These are phyloP conservation scores for Onychostoma macrolepis DNA, from an alignment of 2,113 vertebrate species.

Conservation along the genomic window DNA sequence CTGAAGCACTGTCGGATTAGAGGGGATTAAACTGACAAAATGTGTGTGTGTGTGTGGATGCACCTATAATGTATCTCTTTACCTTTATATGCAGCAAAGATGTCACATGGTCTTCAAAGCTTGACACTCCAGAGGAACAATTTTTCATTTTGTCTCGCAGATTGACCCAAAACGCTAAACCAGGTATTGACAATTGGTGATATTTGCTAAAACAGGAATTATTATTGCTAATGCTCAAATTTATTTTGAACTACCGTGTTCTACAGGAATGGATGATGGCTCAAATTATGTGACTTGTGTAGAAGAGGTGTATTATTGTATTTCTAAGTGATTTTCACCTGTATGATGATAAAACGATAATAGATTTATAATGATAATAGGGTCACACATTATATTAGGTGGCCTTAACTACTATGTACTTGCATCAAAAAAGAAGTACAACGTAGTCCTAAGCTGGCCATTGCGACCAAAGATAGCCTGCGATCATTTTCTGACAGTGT, in stretches of 20 bases:
- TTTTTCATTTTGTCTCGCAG: conserved; percentile 43
- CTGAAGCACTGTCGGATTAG: conserved; percentile 11
- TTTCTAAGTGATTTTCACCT: neutral
- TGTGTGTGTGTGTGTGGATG: neutral
- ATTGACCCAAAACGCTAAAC: conserved; percentile 46
- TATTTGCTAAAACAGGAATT: neutral
- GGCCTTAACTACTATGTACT: too few species aligned
- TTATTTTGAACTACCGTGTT: neutral
- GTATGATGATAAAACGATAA: neutral
- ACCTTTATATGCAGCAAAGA: conserved; percentile 12
- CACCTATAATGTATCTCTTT: conserved; percentile 7
- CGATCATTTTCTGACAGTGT: too few species aligned
- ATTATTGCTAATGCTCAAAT: neutral
- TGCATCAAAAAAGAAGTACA: too few species aligned
- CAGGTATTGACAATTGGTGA: conserved; percentile 34
- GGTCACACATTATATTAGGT: too few species aligned
- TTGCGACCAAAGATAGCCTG: too few species aligned
- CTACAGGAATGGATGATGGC: neutral
- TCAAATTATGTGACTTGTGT: neutral
- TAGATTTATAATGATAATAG: neutral
- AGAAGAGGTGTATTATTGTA: neutral
- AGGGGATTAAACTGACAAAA: conserved; percentile 19
- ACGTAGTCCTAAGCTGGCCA: too few species aligned
- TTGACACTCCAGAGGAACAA: conserved; percentile 35
- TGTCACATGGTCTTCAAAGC: conserved; percentile 3